A percentile compares a stretch with the other conserved stretches of the same genome.
phyloP scores from a whole-genome alignment of 2,113 vertebrate genomes.

The Leptosomus discolor region DNA sequence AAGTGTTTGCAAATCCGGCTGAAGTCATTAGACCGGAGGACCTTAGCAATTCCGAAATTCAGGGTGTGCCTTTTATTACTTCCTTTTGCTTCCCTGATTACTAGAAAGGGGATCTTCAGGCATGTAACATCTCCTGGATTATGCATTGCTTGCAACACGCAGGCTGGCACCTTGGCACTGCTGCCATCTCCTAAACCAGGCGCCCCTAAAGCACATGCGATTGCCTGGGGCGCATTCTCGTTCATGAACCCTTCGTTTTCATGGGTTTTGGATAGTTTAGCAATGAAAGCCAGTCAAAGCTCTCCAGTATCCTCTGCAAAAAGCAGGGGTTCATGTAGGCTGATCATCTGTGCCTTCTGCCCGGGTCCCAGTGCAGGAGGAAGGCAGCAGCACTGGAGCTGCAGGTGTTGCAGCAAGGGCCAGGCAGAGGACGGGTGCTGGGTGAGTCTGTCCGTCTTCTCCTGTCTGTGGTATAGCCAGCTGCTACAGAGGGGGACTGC shows the following conservation, averaged over 20 bases:
- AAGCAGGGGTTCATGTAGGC: background rate
- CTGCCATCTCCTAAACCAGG: background rate
- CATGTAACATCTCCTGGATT: background rate
- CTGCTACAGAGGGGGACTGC: background rate
- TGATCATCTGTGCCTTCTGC: background rate
- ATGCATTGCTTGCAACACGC: accelerated
- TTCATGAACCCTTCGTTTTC: background rate
- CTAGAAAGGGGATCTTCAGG: background rate
- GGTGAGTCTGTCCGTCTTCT: background rate
- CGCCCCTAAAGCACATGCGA: background rate
- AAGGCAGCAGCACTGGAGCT: background rate
- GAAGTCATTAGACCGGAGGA: background rate
- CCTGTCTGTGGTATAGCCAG: background rate
- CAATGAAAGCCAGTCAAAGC: background rate
- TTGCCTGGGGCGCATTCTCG: background rate
- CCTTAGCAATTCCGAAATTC: background rate
- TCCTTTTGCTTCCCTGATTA: background rate
- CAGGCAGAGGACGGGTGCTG: background rate
- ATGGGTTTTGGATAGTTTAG: background rate
- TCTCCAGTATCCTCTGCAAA: background rate
- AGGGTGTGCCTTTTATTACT: background rate
- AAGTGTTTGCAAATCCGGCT: background rate
- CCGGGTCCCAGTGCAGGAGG: background rate
- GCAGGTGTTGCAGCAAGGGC: background rate
- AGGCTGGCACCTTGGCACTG: background rate